phyloP scores from a whole-genome alignment of 2,797 vertebrate species.

The Sebastes nivosus region DNA sequence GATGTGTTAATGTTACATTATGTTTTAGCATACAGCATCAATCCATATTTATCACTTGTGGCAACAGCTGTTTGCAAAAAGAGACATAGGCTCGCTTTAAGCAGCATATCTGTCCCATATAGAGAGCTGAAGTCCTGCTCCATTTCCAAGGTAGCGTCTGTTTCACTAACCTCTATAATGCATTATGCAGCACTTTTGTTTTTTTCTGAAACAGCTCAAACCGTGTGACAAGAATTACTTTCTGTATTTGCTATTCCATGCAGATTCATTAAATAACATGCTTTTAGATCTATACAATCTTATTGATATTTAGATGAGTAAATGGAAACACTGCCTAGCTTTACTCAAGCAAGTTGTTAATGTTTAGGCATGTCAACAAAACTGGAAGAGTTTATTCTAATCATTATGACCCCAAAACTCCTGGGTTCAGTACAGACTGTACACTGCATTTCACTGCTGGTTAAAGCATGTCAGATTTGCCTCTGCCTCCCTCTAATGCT shows the following conservation, averaged over 20 bases:
- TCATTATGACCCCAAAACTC: constrained; percentile 3
- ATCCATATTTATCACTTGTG: neutral
- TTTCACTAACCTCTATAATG: neutral
- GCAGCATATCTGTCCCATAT: neutral
- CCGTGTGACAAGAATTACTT: neutral
- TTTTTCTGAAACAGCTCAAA: neutral
- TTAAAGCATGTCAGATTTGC: constrained; percentile 16
- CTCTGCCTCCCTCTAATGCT: neutral
- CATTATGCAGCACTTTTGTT: neutral
- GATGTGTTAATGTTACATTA: neutral
- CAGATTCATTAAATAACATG: neutral
- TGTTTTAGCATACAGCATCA: neutral
- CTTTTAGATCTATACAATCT: neutral
- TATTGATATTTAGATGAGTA: neutral
- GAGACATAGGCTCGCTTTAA: neutral
- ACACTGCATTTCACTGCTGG: neutral
- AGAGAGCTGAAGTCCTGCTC: neutral
- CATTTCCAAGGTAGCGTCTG: constrained; percentile 5
- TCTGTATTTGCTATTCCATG: neutral
- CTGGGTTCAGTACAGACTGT: neutral
- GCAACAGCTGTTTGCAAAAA: neutral
- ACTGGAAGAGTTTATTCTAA: neutral
- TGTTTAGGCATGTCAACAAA: neutral
- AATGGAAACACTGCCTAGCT: neutral
- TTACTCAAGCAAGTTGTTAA: neutral